Base-by-base conservation (phyloP, 2,888 invertebrate species). In the Diplolepis rosae region DNA sequence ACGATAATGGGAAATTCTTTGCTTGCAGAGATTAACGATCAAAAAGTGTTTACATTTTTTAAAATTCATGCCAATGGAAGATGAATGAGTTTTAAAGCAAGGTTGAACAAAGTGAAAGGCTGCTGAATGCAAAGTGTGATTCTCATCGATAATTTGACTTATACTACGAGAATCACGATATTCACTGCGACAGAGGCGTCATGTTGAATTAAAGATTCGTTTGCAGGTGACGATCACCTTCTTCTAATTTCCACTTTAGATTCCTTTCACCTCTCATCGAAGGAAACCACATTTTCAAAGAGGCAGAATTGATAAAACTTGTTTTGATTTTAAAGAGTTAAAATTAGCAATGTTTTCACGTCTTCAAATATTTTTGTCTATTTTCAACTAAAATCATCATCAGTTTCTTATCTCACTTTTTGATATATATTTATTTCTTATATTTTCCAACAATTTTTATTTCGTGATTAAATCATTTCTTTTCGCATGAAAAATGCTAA, bases 141-240 rank as follows among this genome's bases (percentile, higher is more conserved):
- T 71, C 74, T 78, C 78, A 78, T 77, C 73, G 74, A 71, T 66
- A 74, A 74, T 75, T 79, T 78, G 81, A 77, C 78, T 77, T 70
- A 73, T 73, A 79, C 78, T 79, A 81, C 77, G 82, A 78, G 82
- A 78, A 77, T 77, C 73, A 74, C 75, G 77, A 75, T 56, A 30
- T 48, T 18, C 11, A 39, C n/a, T 27, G 52, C 66, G 70, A 69
- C 69, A 56, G 48, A 24, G 39, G 66, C 68, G 61, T 50, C 65
- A 39, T 73, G 73, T 78, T 81, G 80, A 81, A 81, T 81, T 81
- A 81, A 81, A 81, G 81, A 81, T 81, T 70, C 65, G 42, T 39
- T 50, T 71, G 76, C 78, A 77, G 78, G 81, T 78, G 81, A 76
- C 76, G 81, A 79, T 76, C 74, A 66, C 65, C 15, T 50, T 68